Percentiles rank a stretch among this genome's conserved stretches.
These are phyloP conservation scores for Scaptomyza reducta DNA, from an alignment of 2,888 invertebrate genomes.

Conservation along the genomic window DNA sequence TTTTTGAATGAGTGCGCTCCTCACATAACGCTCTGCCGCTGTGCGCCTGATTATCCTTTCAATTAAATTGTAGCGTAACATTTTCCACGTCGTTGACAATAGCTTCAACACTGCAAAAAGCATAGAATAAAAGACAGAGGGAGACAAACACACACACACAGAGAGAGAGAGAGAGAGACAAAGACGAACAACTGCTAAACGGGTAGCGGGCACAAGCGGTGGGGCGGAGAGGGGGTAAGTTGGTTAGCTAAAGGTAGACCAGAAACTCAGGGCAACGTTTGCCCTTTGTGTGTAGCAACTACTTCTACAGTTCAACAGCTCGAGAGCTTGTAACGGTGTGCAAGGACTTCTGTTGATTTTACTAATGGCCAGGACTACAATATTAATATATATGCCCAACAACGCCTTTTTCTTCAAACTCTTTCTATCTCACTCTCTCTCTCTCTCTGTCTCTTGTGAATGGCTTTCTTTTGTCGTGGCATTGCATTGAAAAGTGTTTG, in stretches of 20 bases:
- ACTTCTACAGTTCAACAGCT: neutral
- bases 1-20: slow-evolving; percentile 57
- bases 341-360: slow-evolving; percentile 54
- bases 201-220: slow-evolving; percentile 1
- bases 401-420: neutral
- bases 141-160: too few relatives aligned
- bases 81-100: slow-evolving; percentile 77
- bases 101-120: slow-evolving; percentile 36
- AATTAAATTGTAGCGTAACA: slow-evolving; percentile 82
- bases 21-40: slow-evolving; percentile 56
- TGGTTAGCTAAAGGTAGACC: neutral
- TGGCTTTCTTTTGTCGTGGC: neutral
- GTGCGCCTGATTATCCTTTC: slow-evolving; percentile 81
- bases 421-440: neutral
- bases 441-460: neutral
- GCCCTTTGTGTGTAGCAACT: slow-evolving; percentile 17
- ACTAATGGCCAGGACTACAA: slow-evolving; percentile 53
- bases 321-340: slow-evolving; percentile 11
- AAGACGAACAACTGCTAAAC: neutral
- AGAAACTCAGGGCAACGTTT: slow-evolving; percentile 42
- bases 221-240: neutral
- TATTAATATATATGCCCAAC: slow-evolving; percentile 37
- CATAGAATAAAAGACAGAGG: neutral
- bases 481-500: neutral
- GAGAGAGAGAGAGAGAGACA: too few relatives aligned